Base-by-base conservation (phyloP, 2,113 vertebrate genomes). In the Lagopus muta region DNA sequence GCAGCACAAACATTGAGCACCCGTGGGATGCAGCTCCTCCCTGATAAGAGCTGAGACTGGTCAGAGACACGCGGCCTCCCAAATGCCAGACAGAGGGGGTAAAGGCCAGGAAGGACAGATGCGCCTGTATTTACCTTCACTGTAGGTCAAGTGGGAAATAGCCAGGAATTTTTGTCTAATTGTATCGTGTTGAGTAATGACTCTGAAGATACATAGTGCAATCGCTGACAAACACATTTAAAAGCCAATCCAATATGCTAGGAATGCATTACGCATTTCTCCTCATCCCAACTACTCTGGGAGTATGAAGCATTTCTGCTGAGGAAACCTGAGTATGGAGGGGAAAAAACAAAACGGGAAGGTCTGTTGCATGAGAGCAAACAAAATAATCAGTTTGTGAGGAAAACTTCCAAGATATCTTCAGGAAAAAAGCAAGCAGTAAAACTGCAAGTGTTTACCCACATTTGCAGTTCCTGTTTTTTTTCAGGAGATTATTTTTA, bases 41-140 rank as follows among this genome's bases (percentile, higher is more conserved):
- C 24, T 30, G 84, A 82, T 30, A 87, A 78, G 76, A 79, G 74
- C 75, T 17, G 45, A 24, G 67, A 67, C 57, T 91, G 30, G 82
- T 72, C 15, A 67, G 32, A 83, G 18, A 62, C 69, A 57, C 85
- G 65, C 57, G 90, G 86, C 93, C 87, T 92, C 82, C 48, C 50
- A 54, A 83, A 94, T 83, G 90, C 43, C 90, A 81, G 13, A 1
- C 69, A 84, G 19, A 81, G 73, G 40, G 85, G 50, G 8, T 64
- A 88, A 84, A 78, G 79, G 91, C 61, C 91, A 91, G 61, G 19
- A 50, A 83, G 61, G 73, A 48, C 77, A 60, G 42, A 86, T 69
- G 81, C 38, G 61, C 28, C 69, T 61, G 38, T 45, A 58, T 75
- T 66, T 88, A 48, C 67, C n/a, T 16, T 86, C 52, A 43, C 45